Conservation (phyloP, 2,888 invertebrate genomes). For the Chrysopilus asiliformis region DNA sequence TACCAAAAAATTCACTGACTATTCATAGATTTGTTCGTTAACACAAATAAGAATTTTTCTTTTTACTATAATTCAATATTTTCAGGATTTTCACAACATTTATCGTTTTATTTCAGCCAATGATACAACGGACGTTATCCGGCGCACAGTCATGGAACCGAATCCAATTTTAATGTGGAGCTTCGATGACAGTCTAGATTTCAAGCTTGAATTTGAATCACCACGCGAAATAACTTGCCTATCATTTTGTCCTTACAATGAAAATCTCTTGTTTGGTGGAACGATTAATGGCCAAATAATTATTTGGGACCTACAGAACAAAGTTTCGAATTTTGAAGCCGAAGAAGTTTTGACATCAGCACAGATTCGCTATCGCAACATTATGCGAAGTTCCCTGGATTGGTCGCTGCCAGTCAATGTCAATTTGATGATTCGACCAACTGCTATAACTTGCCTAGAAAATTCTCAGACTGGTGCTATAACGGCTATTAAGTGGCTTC, state of each 20-base stretch:
- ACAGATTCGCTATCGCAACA: conserved; percentile 46
- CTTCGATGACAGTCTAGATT: conserved; percentile 52
- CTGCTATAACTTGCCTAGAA: conserved; percentile 47
- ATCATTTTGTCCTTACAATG: conserved; percentile 55
- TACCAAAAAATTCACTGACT: too few relatives aligned
- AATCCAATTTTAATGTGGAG: conserved; percentile 65
- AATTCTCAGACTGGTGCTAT: conserved; percentile 51
- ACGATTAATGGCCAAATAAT: conserved; percentile 57
- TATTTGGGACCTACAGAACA: conserved; percentile 54
- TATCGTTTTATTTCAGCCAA: conserved; percentile 6
- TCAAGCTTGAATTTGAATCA: conserved; percentile 54
- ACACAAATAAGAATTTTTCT: too few relatives aligned
- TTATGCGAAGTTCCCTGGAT: conserved; percentile 46
- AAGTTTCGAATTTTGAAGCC: conserved; percentile 47
- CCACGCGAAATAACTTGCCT: conserved; percentile 51
- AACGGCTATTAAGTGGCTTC: conserved; percentile 54
- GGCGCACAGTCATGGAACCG: conserved; percentile 44
- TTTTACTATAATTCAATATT: too few relatives aligned
- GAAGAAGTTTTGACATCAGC: conserved; percentile 46
- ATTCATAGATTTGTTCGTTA: too few relatives aligned
- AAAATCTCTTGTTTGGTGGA: conserved; percentile 57
- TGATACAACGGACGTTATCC: conserved; percentile 37
- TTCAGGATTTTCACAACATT: too few relatives aligned
- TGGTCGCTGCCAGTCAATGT: conserved; percentile 56
- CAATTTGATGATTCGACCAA: conserved; percentile 42